Evolutionary conservation across 2,888 invertebrate genomes (phyloP).

Genomic region (Nesidiocoris tenuis): DNA sequence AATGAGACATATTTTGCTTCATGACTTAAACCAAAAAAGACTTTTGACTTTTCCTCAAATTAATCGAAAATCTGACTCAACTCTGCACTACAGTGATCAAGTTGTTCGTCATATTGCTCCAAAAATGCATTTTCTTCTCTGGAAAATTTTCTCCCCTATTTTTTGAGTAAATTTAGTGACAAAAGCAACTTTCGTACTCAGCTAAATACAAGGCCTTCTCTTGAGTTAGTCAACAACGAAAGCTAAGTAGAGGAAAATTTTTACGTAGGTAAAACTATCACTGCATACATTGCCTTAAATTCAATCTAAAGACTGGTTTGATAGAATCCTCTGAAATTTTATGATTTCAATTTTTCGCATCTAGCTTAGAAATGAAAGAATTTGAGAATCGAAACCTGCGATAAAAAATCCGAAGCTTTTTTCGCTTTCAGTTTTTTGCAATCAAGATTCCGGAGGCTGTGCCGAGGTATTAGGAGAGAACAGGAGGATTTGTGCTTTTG

Average conservation of each 20-base stretch:
- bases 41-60: no score
- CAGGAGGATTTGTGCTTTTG: neutral
- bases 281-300: conserved; percentile 48
- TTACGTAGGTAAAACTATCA: conserved; percentile 40
- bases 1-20: no score
- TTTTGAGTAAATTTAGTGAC: neutral
- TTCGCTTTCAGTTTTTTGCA: neutral
- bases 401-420: conserved; percentile 1
- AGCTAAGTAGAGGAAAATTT: conserved; percentile 22
- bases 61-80: no score
- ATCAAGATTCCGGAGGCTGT: conserved; percentile 8
- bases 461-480: neutral
- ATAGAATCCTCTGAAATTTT: conserved; percentile 34
- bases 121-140: no score
- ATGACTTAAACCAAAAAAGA: no score
- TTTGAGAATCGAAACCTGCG: neutral
- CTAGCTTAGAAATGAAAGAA: conserved; percentile 19
- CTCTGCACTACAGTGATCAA: no score
- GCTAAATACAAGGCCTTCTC: neutral
- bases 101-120: no score
- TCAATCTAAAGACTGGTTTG: conserved; percentile 47
- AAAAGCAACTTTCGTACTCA: neutral
- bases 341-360: conserved; percentile 5
- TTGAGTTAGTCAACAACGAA: conserved; percentile 34
- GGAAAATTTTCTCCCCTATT: neutral